Percentiles rank a stretch among this genome's conserved stretches.
Conservation (phyloP, 2,797 vertebrate genomes). For the Erpetoichthys calabaricus region DNA sequence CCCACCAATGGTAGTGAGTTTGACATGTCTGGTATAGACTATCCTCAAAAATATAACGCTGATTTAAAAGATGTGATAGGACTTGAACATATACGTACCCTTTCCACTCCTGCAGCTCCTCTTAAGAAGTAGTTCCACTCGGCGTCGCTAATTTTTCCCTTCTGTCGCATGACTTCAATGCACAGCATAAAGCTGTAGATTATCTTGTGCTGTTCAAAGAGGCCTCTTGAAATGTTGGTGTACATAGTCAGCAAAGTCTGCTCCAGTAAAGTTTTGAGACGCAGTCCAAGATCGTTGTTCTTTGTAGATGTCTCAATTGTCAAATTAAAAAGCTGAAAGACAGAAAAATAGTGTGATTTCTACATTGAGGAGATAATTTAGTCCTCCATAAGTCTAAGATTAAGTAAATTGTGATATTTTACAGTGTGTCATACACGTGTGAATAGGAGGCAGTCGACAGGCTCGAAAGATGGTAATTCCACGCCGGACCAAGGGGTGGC, state of each 20-base stretch:
- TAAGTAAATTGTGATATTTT: too few species aligned
- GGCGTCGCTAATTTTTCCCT: constrained; percentile 36
- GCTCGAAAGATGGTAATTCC: too few species aligned
- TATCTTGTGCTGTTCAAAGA: constrained; percentile 64
- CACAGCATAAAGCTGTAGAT: constrained; percentile 68
- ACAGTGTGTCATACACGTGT: too few species aligned
- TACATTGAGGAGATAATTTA: too few species aligned
- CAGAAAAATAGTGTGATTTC: constrained; percentile 4
- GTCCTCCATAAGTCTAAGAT: too few species aligned
- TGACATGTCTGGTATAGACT: neutral
- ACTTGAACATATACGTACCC: constrained; percentile 31
- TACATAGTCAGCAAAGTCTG: constrained; percentile 51
- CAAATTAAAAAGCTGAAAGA: constrained; percentile 52
- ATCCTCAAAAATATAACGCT: neutral
- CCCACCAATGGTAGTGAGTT: too few species aligned
- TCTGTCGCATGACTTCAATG: constrained; percentile 53
- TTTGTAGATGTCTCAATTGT: constrained; percentile 52
- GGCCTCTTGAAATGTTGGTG: constrained; percentile 50
- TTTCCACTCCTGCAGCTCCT: constrained; percentile 39
- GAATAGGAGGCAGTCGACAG: too few species aligned
- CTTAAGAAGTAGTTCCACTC: constrained; percentile 63
- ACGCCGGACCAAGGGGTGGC: too few species aligned
- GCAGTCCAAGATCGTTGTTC: constrained; percentile 34
- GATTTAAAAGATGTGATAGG: neutral
- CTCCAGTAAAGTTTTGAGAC: constrained; percentile 45